A percentile compares a stretch with the other conserved stretches of the same genome.
Conservation (phyloP, 2,113 vertebrate genomes). For the Pterocles burchelli region DNA sequence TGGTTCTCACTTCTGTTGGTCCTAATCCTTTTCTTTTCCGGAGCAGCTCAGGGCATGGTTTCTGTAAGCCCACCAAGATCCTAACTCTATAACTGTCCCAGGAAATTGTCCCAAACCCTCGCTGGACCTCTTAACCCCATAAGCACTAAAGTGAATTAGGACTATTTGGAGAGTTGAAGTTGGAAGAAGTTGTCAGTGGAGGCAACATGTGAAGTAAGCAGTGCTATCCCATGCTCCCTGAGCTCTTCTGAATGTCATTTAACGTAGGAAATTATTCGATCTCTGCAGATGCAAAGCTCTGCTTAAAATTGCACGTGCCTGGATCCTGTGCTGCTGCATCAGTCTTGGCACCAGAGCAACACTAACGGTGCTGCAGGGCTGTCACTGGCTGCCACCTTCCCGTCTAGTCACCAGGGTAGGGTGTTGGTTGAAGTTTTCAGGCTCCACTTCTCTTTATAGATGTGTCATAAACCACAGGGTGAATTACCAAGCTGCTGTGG, state of each 20-base stretch:
- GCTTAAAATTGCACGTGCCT: background rate
- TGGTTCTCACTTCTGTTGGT: background rate
- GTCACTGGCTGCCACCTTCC: fast-evolving
- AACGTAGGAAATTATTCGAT: background rate
- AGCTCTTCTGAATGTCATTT: background rate
- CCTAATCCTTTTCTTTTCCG: background rate
- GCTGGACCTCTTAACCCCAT: background rate
- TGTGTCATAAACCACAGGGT: background rate
- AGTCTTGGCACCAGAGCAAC: background rate
- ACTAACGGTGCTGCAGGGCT: background rate
- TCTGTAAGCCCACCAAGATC: background rate
- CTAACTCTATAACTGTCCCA: background rate
- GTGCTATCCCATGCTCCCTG: background rate
- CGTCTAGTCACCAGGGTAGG: background rate
- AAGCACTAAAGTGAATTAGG: background rate
- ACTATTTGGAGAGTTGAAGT: background rate
- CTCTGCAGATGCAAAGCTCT: background rate
- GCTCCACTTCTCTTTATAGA: background rate
- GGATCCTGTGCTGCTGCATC: background rate
- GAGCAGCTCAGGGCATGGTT: background rate
- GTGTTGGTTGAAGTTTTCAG: background rate
- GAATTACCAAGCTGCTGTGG: background rate
- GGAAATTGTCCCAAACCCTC: background rate
- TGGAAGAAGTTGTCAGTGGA: background rate
- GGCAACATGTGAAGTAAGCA: background rate